A percentile compares a stretch with the other conserved stretches of the same genome.
These are phyloP conservation scores for Metaphire vulgaris DNA, from an alignment of 1,140 invertebrate species.

Conservation along the genomic window DNA sequence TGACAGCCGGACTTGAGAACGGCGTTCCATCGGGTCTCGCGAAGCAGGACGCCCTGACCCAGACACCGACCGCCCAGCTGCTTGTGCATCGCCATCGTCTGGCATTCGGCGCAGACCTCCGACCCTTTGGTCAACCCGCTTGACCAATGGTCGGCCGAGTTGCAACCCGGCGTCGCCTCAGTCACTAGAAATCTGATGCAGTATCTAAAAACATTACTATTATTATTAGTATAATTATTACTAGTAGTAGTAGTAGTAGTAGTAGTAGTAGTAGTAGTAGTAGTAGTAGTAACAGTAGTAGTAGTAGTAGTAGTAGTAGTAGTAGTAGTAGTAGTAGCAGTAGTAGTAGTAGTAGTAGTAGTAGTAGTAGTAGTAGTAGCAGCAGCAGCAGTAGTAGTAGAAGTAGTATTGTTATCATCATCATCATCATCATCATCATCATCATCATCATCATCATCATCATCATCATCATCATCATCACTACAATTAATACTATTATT, in stretches of 20 bases:
- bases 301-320: too few relatives aligned
- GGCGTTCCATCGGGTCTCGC: conserved; percentile 44
- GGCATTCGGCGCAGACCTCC: conserved; percentile 47
- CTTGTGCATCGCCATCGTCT: conserved; percentile 44
- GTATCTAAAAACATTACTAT: conserved; percentile 6
- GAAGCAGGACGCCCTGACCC: conserved; percentile 42
- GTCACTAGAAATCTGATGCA: not conserved
- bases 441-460: conserved; percentile 3
- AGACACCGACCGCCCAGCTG: conserved; percentile 42
- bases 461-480: conserved; percentile 1
- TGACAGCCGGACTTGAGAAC: conserved; percentile 43
- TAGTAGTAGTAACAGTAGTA: too few relatives aligned
- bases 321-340: too few relatives aligned
- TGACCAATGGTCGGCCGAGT: conserved; percentile 35
- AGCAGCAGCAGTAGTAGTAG: too few relatives aligned
- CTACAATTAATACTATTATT: too few relatives aligned
- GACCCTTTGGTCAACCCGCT: conserved; percentile 34
- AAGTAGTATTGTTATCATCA: too few relatives aligned
- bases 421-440: conserved; percentile 2
- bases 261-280: too few relatives aligned
- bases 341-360: too few relatives aligned
- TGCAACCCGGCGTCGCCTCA: not conserved
- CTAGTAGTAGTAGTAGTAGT: not conserved
- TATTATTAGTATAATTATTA: too few relatives aligned
- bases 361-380: too few relatives aligned